These are phyloP conservation scores for Amiota communis DNA, from an alignment of 2,888 invertebrate genomes.

Conservation along the genomic window DNA sequence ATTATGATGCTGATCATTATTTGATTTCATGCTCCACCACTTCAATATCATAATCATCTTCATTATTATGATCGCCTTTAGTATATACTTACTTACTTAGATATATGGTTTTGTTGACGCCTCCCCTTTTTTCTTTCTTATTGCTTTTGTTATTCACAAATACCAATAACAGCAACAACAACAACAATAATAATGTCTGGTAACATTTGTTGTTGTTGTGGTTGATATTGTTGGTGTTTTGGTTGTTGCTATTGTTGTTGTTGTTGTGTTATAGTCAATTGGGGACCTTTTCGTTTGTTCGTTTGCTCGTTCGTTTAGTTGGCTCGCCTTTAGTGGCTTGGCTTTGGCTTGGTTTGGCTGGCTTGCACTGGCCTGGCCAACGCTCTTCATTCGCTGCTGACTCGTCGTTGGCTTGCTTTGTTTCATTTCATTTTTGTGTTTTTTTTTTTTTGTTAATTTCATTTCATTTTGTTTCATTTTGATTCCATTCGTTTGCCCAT, in stretches of 20 bases:
- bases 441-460: no score
- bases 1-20: constrained; percentile 8
- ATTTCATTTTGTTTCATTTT: background rate
- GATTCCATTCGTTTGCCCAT: constrained; percentile 22
- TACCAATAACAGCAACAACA: no score
- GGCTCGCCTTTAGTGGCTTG: constrained; percentile 51
- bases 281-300: no score
- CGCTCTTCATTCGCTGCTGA: constrained; percentile 33
- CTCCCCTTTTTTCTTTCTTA: constrained; percentile 67
- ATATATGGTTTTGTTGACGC: constrained; percentile 60
- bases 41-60: background rate
- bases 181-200: constrained; percentile 43
- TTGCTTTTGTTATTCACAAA: constrained; percentile 41
- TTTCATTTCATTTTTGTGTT: background rate
- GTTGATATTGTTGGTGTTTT: constrained; percentile 43
- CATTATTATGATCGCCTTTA: constrained; percentile 17
- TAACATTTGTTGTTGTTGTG: constrained; percentile 57
- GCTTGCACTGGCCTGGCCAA: constrained; percentile 44
- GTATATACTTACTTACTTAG: constrained; percentile 27
- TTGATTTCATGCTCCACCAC: constrained; percentile 23
- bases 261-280: no score
- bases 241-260: background rate
- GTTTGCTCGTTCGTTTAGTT: background rate
- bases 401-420: constrained; percentile 38
- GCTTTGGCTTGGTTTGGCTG: constrained; percentile 37